Base-by-base conservation (phyloP, 2,113 vertebrate species). In the Larimichthys polyactis region DNA sequence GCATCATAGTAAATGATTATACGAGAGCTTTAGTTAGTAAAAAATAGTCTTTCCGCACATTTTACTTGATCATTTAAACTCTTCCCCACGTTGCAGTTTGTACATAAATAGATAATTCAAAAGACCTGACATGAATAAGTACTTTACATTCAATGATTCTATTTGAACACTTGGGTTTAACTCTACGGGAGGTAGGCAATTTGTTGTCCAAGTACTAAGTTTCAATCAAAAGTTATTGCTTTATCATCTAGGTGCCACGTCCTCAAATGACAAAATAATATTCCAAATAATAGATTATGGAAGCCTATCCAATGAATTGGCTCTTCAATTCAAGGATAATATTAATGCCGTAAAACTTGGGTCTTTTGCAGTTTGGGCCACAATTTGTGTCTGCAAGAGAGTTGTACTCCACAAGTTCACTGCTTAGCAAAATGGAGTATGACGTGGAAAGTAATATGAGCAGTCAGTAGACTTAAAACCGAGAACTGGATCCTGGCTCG, bases 21-120 rank as follows among this genome's bases (percentile, higher is more conserved):
- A 44, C 12, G 11, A 64, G 9, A 20, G 48, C 63, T 64, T 36
- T 36, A 12, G 20, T 48, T 27, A n/a, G 29, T 71, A 65, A 72
- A 74, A 71, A 68, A 24, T 36, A 65, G 9, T 14, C n/a, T 43
- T 49, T 17, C 32, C 0, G 4, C 11, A 58, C 60, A 46, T 57
- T 67, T 29, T 24, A 76, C 44, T 19, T n/a, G 1, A 52, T 79
- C 22, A 22, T 71, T 59, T 19, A 46, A 55, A 70, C 32, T 22
- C 22, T 40, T 40, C 3, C 1, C 15, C 17, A n/a, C 16, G 6
- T 46, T 29, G 48, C 43, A 51, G 8, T 49, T 59, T 44, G 11
- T 6, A 48, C 24, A 57, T 11, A 52, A 17, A 43, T 19, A 36
- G 24, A 22, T 46, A 12, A 55, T 14, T 51, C 20, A 20, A 24